Base-by-base conservation (phyloP, 64 coral and sea anemone species). In the Montipora foliosa region DNA sequence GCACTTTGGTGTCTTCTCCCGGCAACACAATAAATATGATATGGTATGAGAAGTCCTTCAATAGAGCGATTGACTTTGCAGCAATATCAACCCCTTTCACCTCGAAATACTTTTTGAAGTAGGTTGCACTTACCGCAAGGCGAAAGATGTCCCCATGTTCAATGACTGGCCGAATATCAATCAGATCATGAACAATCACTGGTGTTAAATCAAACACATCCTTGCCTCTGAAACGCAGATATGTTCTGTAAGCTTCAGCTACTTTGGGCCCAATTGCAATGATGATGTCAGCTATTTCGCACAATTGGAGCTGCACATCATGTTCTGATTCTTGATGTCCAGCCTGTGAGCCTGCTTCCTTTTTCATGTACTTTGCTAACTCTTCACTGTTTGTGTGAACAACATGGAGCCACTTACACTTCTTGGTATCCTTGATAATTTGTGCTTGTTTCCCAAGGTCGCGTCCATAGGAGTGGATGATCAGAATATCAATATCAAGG, bases 31-130 rank as follows among this genome's bases (percentile, higher is more conserved):
- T 8, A 67, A 79, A 89, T 12, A 89, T 64, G n/a, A 68, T 25
- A 3, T 22, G 11, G 75, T 68, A 84, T 69, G 60, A 68, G 4
- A 11, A 0, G 12, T 89, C 88, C 19, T 79, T 0, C 57, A 89
- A 49, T 6, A 79, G 7, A 44, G 25, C 1, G 3, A 89, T 67
- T 61, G 87, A 72, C 5, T 78, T 47, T 3, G 74, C 87, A 44
- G 87, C 87, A 89, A 89, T 62, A 13, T 89, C 87, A 64, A 49
- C n/a, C 2, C 87, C 87, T 61, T 89, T 89, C 4, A 89, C 73
- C 14, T 47, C 9, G 14, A 78, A 78, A 66, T 89, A 76, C 76
- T 89, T 78, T 0, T 37, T 6, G 0, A 4, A 45, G 5, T 64
- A 60, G 37, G 74, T 76, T 20, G 59, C 44, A 79, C 57, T 62